phyloP scores from a whole-genome alignment of 1,140 invertebrate species.

The Probaryconus sp. region DNA sequence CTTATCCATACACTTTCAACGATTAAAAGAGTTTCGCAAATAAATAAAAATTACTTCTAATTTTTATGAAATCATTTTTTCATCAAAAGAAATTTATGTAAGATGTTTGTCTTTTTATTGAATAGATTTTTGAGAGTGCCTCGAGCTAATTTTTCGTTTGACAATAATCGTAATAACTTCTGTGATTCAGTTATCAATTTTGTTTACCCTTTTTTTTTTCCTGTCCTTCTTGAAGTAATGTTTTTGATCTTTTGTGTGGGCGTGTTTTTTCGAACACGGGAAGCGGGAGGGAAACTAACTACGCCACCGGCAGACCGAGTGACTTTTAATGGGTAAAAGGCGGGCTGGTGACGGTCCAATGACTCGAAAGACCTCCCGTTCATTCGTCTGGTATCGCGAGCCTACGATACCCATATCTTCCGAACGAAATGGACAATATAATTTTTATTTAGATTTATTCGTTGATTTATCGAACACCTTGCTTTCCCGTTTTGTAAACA shows the following conservation, averaged over 20 bases:
- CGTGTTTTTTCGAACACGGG: slow-evolving; percentile 51
- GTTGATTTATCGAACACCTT: slow-evolving; percentile 25
- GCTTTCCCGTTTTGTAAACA: slow-evolving; percentile 20
- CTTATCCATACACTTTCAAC: too few relatives aligned
- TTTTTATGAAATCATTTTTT: too few relatives aligned
- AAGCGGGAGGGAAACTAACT: slow-evolving; percentile 60
- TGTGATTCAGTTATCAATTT: not conserved
- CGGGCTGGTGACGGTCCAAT: slow-evolving; percentile 75
- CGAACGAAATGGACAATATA: not conserved
- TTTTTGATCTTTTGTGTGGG: slow-evolving; percentile 56
- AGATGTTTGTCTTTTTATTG: too few relatives aligned
- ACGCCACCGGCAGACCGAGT: slow-evolving; percentile 56
- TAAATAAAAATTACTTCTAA: too few relatives aligned
- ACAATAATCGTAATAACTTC: not conserved
- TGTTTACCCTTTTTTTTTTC: slow-evolving; percentile 19
- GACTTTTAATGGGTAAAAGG: slow-evolving; percentile 76
- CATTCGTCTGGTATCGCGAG: slow-evolving; percentile 28
- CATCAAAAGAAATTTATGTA: too few relatives aligned
- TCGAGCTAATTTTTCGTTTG: too few relatives aligned
- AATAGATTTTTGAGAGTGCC: too few relatives aligned
- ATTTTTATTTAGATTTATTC: slow-evolving; percentile 33
- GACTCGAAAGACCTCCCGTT: slow-evolving; percentile 70
- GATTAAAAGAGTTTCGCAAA: too few relatives aligned
- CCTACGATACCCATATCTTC: slow-evolving; percentile 44
- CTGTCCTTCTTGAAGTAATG: slow-evolving; percentile 18